Conservation (phyloP, 2,797 vertebrate species). For the Clarias platycephalus region DNA sequence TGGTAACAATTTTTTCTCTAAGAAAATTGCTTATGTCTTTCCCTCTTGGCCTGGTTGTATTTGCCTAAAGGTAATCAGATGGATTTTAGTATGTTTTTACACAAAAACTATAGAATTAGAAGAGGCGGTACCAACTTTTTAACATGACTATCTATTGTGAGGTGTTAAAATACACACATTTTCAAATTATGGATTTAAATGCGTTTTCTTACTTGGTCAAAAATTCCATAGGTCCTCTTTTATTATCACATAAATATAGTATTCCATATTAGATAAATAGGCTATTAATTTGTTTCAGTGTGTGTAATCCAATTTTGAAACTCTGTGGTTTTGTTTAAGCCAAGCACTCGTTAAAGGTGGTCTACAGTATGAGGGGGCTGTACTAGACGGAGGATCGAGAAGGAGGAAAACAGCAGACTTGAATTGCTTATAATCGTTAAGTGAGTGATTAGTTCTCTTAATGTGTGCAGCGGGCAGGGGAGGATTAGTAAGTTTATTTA, state of each 20-base stretch:
- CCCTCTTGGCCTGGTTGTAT: too few relatives aligned
- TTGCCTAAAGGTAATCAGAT: too few relatives aligned
- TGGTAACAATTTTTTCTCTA: too few relatives aligned
- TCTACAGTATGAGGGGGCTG: not conserved
- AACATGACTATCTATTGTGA: too few relatives aligned
- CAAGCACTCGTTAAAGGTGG: not conserved
- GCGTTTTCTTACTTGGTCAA: not conserved
- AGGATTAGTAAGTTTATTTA: conserved; percentile 34
- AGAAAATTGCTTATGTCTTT: too few relatives aligned
- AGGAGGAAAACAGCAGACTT: not conserved
- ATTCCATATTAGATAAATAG: not conserved
- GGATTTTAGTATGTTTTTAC: too few relatives aligned
- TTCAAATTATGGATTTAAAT: not conserved
- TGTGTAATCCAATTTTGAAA: not conserved
- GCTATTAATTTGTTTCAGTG: not conserved
- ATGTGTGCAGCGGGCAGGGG: conserved; percentile 6
- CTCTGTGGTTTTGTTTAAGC: not conserved
- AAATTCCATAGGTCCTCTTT: not conserved
- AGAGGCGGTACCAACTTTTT: too few relatives aligned
- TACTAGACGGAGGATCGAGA: not conserved
- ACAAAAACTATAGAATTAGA: too few relatives aligned
- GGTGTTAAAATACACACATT: too few relatives aligned
- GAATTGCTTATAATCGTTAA: conserved; percentile 23
- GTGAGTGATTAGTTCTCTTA: conserved; percentile 26
- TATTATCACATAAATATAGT: not conserved